Evolutionary conservation across 1,140 invertebrate species (phyloP).

Genomic region (Lordiphosa mommai): DNA sequence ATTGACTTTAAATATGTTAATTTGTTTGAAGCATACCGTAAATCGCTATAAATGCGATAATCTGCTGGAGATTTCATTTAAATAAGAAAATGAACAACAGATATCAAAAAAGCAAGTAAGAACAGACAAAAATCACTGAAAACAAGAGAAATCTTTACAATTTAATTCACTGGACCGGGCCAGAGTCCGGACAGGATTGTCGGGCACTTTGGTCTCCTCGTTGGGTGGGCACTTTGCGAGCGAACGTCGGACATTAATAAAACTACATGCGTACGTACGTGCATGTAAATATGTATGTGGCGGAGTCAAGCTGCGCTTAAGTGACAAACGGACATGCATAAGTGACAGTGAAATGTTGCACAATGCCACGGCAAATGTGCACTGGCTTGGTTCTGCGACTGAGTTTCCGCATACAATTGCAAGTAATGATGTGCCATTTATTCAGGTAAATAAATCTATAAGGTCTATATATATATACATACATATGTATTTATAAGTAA

Average conservation of each 20-base stretch:
- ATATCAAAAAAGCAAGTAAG: constrained; percentile 21
- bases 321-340: constrained; percentile 64
- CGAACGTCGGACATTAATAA: constrained; percentile 51
- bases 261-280: constrained; percentile 15
- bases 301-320: constrained; percentile 51
- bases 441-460: constrained; percentile 45
- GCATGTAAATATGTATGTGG: constrained; percentile 6
- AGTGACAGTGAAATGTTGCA: constrained; percentile 73
- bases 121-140: constrained; percentile 17
- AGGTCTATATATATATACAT: background rate
- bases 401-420: constrained; percentile 13
- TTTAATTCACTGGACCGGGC: constrained; percentile 58
- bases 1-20: constrained; percentile 41
- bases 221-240: constrained; percentile 11
- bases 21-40: constrained; percentile 31
- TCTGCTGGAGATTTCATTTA: constrained; percentile 43
- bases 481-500: background rate
- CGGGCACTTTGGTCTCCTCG: background rate
- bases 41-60: constrained; percentile 28
- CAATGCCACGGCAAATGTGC: constrained; percentile 23
- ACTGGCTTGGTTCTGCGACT: constrained; percentile 8
- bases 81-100: constrained; percentile 11
- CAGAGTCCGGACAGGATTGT: constrained; percentile 4
- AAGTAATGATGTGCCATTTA: constrained; percentile 40
- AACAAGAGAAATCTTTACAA: constrained; percentile 52